Percentiles rank a stretch among this genome's conserved stretches.
Evolutionary conservation across 2,888 invertebrate species (phyloP).

Genomic region (Philaethria dido): DNA sequence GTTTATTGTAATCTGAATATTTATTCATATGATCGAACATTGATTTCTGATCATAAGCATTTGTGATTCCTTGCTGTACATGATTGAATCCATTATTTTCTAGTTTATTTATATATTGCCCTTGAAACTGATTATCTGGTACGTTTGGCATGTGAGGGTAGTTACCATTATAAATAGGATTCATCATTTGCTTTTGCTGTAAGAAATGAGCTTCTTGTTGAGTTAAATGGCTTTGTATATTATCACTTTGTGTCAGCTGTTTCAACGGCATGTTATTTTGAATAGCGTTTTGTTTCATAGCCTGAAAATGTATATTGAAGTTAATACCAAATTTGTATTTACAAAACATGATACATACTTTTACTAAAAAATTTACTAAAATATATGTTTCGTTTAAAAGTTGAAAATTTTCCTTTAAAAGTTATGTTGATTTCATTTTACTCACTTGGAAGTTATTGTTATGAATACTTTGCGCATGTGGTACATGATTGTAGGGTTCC

Average conservation of each 20-base stretch:
- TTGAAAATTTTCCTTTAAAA: no score
- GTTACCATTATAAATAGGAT: constrained; percentile 74
- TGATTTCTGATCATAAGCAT: constrained; percentile 75
- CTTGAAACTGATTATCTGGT: constrained; percentile 72
- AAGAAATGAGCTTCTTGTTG: constrained; percentile 80
- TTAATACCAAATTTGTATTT: constrained; percentile 1
- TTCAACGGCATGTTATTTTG: constrained; percentile 83
- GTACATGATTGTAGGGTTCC: constrained; percentile 94
- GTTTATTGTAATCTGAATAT: constrained; percentile 78
- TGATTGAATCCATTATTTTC: constrained; percentile 68
- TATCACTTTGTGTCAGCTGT: constrained; percentile 78
- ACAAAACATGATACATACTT: neutral
- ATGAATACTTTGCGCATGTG: constrained; percentile 84
- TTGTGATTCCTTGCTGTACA: constrained; percentile 77
- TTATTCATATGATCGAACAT: constrained; percentile 76
- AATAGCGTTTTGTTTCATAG: constrained; percentile 77
- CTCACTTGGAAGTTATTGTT: constrained; percentile 76
- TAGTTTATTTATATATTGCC: constrained; percentile 72
- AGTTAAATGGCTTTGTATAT: constrained; percentile 74
- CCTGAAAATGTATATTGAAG: constrained; percentile 57
- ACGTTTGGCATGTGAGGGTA: constrained; percentile 64
- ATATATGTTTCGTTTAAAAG: no score
- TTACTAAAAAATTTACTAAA: neutral
- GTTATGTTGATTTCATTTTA: neutral
- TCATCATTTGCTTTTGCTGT: constrained; percentile 82